Evolutionary conservation across 37 sponge, comb jelly and placozoan species (phyloP), one percentile per base, ranked within the genome.

Genomic region (Spongilla lacustris): DNA sequence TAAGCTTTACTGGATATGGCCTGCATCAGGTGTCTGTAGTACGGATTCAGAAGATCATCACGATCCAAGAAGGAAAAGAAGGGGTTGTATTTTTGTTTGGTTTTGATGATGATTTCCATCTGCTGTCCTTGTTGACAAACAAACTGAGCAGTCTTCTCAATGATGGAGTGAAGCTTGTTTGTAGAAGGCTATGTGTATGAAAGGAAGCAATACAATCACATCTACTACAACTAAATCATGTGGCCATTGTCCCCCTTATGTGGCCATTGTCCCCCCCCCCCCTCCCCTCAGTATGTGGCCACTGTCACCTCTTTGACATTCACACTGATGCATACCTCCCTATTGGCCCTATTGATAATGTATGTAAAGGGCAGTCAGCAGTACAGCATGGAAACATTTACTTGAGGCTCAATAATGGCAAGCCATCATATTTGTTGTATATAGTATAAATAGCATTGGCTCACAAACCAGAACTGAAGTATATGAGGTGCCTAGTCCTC

Each of bases 31-130:
- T 94, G 94, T 48, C 86, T 93, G 92, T 96, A 98, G 85, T 98
- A 98, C 0, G 94, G 89, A 67, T 89, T 71, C 28, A 98, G 96
- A 0, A 35, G 86, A 73, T 95, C 90, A 3, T 87, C 86, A 35
- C 81, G 68, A 70, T 89, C 66, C 33, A 98, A 86, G 85, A 98
- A 98, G 67, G 97, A 91, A 85, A 98, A 98, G 76, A 89, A 86
- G 28, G 96, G 92, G 58, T 98, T 98, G 79, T 84, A 83, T 41
- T 93, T 82, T 89, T 98, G 98, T 46, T 96, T 98, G 77, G 92
- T 75, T 74, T 96, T 98, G 37, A 98, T 92, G 36, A 96, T 90
- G 26, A 98, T 98, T 84, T 98, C 98, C 94, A 98, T 89, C 88
- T 98, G 98, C 23, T 87, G 82, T 21, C 98, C 98, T 68, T 94